Evolutionary conservation across 2,888 invertebrate genomes (phyloP).

Genomic region (Spodoptera littoralis): DNA sequence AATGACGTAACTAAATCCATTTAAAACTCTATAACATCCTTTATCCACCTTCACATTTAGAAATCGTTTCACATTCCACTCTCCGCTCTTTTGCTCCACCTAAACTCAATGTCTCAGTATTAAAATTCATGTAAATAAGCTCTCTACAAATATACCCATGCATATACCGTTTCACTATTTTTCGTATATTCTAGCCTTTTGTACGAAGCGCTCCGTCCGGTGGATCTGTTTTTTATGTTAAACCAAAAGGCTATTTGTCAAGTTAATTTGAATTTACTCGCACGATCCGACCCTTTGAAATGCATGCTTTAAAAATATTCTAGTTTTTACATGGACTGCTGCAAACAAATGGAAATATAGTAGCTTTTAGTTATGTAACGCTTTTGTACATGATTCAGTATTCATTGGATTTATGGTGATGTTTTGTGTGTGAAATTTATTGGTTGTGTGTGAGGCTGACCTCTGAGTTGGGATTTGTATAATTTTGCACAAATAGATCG

Average conservation of each 20-base stretch:
- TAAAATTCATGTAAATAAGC: slow-evolving; percentile 28
- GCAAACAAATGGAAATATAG: slow-evolving; percentile 41
- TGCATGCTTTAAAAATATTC: slow-evolving; percentile 53
- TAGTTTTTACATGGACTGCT: slow-evolving; percentile 41
- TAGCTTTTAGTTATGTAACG: slow-evolving; percentile 23
- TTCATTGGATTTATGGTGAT: slow-evolving; percentile 42
- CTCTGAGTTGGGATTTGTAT: too few species aligned
- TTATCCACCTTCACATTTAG: too few species aligned
- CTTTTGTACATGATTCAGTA: slow-evolving; percentile 29
- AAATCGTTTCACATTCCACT: too few species aligned
- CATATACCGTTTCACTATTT: slow-evolving; percentile 33
- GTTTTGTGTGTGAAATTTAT: not conserved
- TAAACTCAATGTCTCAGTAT: not conserved
- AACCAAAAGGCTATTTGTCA: slow-evolving; percentile 60
- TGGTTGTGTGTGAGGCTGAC: too few species aligned
- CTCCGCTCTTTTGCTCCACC: too few species aligned
- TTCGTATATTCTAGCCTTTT: slow-evolving; percentile 39
- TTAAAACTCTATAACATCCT: too few species aligned
- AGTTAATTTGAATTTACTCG: slow-evolving; percentile 61
- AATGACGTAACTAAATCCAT: too few species aligned
- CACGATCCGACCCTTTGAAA: slow-evolving; percentile 53
- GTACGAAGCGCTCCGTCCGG: slow-evolving; percentile 37
- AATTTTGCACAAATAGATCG: too few species aligned
- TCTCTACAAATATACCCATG: slow-evolving; percentile 10
- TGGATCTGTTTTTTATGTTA: slow-evolving; percentile 59